Base-by-base conservation (phyloP, 1,140 invertebrate genomes). In the Papilio polyxenes region DNA sequence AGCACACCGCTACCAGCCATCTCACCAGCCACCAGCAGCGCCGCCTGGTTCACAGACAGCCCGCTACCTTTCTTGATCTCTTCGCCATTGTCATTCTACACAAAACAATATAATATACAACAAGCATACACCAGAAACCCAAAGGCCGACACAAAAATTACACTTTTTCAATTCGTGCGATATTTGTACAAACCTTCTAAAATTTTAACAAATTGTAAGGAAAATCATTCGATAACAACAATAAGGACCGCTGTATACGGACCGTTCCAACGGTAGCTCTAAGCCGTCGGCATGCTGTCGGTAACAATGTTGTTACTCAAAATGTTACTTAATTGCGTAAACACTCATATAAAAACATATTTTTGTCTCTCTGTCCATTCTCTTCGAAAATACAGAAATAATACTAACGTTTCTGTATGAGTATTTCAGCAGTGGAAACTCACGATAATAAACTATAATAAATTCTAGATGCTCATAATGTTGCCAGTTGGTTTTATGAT, bases 1-100 rank as follows among this genome's bases (percentile, higher is more conserved):
- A 97, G 91, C 9, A 97, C 95, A 6, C 97, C 97, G 84, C 96
- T 96, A 20, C 97, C 97, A 2, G 96, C 97, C 95, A 97, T 97
- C 89, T 97, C 97, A 0, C 96, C 97, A 8, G 96, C 95, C 31
- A 97, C 95, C 86, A 97, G 96, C 53, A 97, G 92, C 0, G 95
- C 95, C 0, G 96, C 95, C 80, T 96, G 92, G 31, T 92, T 83
- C 6, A 94, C 85, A n/a, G 92, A 94, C 6, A 96, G 85, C 1
- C 95, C 95, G 37, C 88, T 89, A 15, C 37, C 76, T 37, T 82
- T 72, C 5, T 72, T 13, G 17, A 72, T 80, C 11, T 40, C 81
- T 31, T 74, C 75, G 11, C 83, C 85, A 65, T 83, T 65, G 7
- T 74, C 83, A 62, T 13, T 81, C 83, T 6, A 59, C 17, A 31